Base-by-base conservation (phyloP, 1,140 invertebrate species). In the Penaeus indicus region DNA sequence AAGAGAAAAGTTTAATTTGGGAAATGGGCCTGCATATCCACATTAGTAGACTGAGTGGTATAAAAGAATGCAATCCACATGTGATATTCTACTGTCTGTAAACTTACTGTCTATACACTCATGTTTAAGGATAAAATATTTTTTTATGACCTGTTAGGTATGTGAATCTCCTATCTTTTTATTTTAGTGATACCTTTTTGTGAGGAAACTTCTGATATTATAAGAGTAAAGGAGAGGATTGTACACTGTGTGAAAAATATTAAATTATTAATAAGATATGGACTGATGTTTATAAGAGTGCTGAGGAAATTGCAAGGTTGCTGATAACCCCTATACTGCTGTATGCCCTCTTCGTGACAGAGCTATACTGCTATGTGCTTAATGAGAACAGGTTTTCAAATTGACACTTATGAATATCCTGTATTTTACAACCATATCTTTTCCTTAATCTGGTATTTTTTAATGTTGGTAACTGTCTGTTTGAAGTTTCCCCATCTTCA, bases 1-100 rank as follows among this genome's bases (percentile, higher is more conserved):
- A 81, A 91, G 91, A 54, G 90, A 91, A 60, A 92, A 92, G 54
- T 32, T 92, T n/a, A n/a, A 62, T 90, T 91, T 38, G 92, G 92
- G 13, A 92, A 91, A 79, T 92, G 91, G 84, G 89, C 90, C 27
- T 90, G 92, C 67, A 91, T 92, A 72, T 91, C 91, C 19, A 91
- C 91, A 19, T 78, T 91, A 63, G 91, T 67, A 90, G 91, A 87
- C 54, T 91, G 27, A 90, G 38, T 86, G 88, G 85, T 89, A 47
- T 89, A 81, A 67, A 32, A 19, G n/a, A 32, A 27, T 25, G 25
- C 21, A 32, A 78, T 27, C 42, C 42, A 78, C 42, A 78, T 78
- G 42, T 78, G 54, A 54, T 54, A 54, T 54, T 54, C 54, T 54
- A 54, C 10, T 54, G 54, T 54, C 54, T 54, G 16, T 54, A 47